Base-by-base conservation (phyloP, 2,888 invertebrate species). In the Andricus curvator region DNA sequence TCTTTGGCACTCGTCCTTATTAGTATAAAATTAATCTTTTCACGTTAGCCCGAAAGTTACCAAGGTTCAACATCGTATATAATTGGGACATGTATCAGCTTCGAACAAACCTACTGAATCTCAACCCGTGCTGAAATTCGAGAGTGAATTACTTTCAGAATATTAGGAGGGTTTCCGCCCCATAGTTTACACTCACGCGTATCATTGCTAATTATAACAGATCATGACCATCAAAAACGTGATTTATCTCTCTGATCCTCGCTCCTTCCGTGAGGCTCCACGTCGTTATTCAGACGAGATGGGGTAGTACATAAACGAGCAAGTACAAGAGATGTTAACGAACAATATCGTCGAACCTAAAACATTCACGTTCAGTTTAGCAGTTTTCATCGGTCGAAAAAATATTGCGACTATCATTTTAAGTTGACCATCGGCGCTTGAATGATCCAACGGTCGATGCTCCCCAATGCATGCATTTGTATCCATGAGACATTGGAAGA, bases 401-500 rank as follows among this genome's bases (percentile, higher is more conserved):
- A 29, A 78, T 81, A 80, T 13, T 78, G 78, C 0, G 33, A 64
- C 4, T 80, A 70, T 17, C 70, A 85, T 0, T 85, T 66, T 84
- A 78, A 48, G 65, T 85, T 1, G 84, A 85, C 84, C 87, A 86
- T 67, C 82, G 86, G 44, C 81, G 86, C 37, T 83, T 89, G 6
- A 87, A 88, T 74, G 22, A 29, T 13, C 48, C 81, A 29, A 83
- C 86, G 2, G 83, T 84, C 67, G 80, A 83, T 48, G 83, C 84
- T 9, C 76, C 82, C 0, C 85, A 82, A 77, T 84, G 86, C 11
- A 81, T 88, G 5, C 88, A 29, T 87, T 1, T 56, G 83, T 1
- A 87, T 88, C 4, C 84, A 83, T 2, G 86, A 85, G 0, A 70
- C 85, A 1, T 65, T 88, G 0, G 83, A 85, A 25, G 85, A 84